Conservation (phyloP, 2,113 vertebrate species). For the Cyprinus carpio region DNA sequence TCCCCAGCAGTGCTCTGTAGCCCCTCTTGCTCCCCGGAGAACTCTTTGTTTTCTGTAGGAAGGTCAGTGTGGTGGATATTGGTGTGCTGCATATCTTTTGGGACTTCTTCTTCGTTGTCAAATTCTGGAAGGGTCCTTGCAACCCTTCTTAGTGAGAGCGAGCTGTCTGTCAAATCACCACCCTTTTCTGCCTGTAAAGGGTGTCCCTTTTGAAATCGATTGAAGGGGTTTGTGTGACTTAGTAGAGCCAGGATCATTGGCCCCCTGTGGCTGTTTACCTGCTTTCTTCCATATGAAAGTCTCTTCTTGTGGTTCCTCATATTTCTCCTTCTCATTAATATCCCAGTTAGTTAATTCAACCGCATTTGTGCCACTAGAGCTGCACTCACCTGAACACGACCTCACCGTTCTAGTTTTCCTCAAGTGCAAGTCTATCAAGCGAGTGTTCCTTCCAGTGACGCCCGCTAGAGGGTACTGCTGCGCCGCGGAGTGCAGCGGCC, state of each 20-base stretch:
- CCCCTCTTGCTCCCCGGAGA: constrained; percentile 67
- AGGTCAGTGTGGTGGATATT: background rate
- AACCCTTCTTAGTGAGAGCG: constrained; percentile 50
- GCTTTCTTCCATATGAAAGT: background rate
- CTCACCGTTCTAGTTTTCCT: constrained; percentile 42
- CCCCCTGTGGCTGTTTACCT: background rate
- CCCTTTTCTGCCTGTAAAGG: background rate
- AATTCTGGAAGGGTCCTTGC: constrained; percentile 58
- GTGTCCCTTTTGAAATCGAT: constrained; percentile 4
- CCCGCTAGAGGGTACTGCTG: constrained; percentile 79
- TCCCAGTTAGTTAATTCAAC: constrained; percentile 15
- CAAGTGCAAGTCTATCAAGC: constrained; percentile 45
- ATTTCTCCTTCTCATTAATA: background rate
- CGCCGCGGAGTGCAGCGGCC: constrained; percentile 65
- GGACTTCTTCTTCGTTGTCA: constrained; percentile 27
- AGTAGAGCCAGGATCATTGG: background rate
- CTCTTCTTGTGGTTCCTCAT: background rate
- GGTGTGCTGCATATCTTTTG: constrained; percentile 44
- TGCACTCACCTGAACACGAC: constrained; percentile 60
- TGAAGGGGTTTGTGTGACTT: background rate
- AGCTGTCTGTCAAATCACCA: background rate
- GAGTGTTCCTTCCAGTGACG: constrained; percentile 64
- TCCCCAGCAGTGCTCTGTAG: constrained; percentile 36
- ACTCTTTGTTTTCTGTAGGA: constrained; percentile 52
- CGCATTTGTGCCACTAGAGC: constrained; percentile 49